phyloP scores from a whole-genome alignment of 2,888 invertebrate species.

The Xylophagus ater region DNA sequence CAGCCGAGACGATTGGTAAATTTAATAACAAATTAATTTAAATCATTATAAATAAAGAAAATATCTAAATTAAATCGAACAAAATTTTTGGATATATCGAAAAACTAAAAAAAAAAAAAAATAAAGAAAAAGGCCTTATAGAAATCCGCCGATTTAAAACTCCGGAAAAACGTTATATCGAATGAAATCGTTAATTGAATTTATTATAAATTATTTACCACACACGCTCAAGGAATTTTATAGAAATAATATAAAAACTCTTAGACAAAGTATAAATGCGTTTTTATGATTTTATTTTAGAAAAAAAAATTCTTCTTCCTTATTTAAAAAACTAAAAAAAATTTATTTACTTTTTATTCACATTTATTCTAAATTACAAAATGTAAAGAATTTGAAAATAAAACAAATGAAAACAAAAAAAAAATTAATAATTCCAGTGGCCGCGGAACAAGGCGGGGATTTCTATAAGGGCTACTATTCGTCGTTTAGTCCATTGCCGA shows the following conservation, averaged over 20 bases:
- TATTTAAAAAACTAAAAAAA: slow-evolving; percentile 16
- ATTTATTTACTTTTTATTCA: too few species aligned
- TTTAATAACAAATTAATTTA: slow-evolving; percentile 39
- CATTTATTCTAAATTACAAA: slow-evolving; percentile 18
- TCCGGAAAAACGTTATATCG: slow-evolving; percentile 10
- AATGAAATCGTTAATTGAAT: too few species aligned
- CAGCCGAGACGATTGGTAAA: slow-evolving; percentile 83
- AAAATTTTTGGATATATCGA: neutral
- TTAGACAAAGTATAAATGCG: too few species aligned
- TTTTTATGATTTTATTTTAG: too few species aligned
- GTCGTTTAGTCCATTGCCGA: slow-evolving; percentile 54
- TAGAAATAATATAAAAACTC: too few species aligned
- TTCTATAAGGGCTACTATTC: slow-evolving; percentile 73
- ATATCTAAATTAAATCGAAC: neutral
- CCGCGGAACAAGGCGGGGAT: slow-evolving; percentile 70
- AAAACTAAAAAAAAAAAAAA: slow-evolving; percentile 5
- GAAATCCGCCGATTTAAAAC: slow-evolving; percentile 6
- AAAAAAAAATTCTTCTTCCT: slow-evolving; percentile 12
- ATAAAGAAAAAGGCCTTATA: slow-evolving; percentile 4
- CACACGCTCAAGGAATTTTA: too few species aligned
- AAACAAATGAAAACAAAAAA: slow-evolving; percentile 23
- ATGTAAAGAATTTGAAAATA: slow-evolving; percentile 18
- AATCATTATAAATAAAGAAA: slow-evolving; percentile 33
- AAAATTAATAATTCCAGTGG: slow-evolving; percentile 55
- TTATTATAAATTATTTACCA: too few species aligned